Conservation (phyloP, 2,113 vertebrate species). For the Panthera uncia region DNA sequence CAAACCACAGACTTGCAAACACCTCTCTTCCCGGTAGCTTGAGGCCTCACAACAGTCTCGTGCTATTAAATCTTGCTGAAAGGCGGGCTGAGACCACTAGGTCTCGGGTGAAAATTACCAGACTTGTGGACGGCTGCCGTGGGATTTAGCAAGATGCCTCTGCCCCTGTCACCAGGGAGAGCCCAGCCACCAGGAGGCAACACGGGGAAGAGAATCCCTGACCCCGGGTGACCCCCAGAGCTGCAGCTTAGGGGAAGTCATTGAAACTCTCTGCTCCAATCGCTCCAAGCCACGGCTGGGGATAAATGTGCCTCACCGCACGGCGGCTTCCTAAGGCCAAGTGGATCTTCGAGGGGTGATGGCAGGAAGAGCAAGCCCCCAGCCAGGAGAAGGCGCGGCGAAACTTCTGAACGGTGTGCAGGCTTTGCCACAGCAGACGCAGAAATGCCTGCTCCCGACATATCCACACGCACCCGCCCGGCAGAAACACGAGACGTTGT, state of each 20-base stretch:
- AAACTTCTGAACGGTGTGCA: background rate
- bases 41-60: slow-evolving; percentile 49
- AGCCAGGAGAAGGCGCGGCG: slow-evolving; percentile 27
- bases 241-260: slow-evolving; percentile 34
- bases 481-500: background rate
- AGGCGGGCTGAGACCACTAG: slow-evolving; percentile 66
- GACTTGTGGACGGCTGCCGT: slow-evolving; percentile 8
- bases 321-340: slow-evolving; percentile 28
- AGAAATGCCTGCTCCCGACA: background rate
- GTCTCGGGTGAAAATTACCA: slow-evolving; percentile 72
- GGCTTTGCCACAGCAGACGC: background rate
- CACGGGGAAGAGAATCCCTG: background rate
- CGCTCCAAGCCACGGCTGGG: slow-evolving; percentile 5
- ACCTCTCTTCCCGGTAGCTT: slow-evolving; percentile 65
- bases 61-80: slow-evolving; percentile 74
- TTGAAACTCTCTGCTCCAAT: slow-evolving; percentile 62
- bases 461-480: background rate
- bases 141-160: slow-evolving; percentile 54
- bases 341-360: background rate
- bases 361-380: background rate
- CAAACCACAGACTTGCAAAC: slow-evolving; percentile 70
- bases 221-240: background rate
- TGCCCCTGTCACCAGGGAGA: background rate
- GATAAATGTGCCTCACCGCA: background rate
- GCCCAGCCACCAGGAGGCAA: background rate